Evolutionary conservation across 2,797 vertebrate genomes (phyloP), one percentile per base, ranked within the genome.

Genomic region (Chelon labrosus): DNA sequence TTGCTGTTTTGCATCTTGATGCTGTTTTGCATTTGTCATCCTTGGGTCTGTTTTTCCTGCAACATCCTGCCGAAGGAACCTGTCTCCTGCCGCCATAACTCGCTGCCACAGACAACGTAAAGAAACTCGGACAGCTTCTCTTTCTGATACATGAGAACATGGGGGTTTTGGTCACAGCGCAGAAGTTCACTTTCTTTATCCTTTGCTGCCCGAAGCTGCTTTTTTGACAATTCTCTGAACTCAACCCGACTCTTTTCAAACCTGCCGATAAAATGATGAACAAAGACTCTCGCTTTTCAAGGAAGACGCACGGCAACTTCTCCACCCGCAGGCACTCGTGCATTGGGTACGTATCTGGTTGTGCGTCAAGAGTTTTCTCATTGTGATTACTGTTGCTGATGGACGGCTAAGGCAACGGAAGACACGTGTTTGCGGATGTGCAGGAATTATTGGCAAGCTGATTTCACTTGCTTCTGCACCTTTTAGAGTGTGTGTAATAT

Each of bases 251-350:
- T 25, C 73, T 54, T 35, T 75, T 52, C 20, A 1, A 77, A 68
- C 68, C 17, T 47, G 9, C 60, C 10, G 13, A 47, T 60, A 83
- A 80, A 44, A 92, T 89, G 86, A 95, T 94, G 94, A 95, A 92
- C 83, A 95, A 94, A 91, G 94, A 95, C 74, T 84, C 84, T 39
- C 92, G 94, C 69, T 92, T 94, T 66, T 82, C 93, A 19, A 87
- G 93, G 85, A 95, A 94, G 88, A 85, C 82, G 71, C 94, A 90
- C 5, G 44, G 93, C 65, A 92, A 82, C 88, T 93, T 89, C 79
- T 94, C 94, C 70, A 90, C 86, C 0, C 93, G 94, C 67, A 91
- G 94, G 25, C 94, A 95, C 88, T 95, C 94, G 0, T 95, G 94
- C 77, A 95, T 95, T n/a, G 93, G 94, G 94, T 95, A 93, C 7